Evolutionary conservation across 2,888 invertebrate species (phyloP), one percentile per base, ranked within the genome.

Genomic region (Brachycybe producta): DNA sequence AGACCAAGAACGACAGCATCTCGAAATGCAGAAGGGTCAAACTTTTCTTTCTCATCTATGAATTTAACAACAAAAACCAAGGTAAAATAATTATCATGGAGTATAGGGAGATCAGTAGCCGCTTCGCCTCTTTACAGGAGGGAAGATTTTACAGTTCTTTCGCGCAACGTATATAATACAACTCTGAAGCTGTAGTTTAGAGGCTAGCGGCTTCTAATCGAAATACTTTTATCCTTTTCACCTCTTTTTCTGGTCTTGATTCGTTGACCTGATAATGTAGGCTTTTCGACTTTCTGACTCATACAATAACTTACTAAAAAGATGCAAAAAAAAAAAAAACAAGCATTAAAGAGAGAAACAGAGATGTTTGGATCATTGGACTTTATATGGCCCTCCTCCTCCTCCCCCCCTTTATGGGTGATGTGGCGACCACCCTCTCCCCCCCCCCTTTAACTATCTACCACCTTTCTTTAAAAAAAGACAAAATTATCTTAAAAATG

Each of bases 161-260:
- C 32, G 7, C 17, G 17, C 47, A 24, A 51, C n/a, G 17, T n/a
- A 49, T 47, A 11, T n/a, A n/a, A n/a, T n/a, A n/a, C n/a, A 17
- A 40, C 40, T 13, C 2, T 17, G 21, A 21, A 19, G 19, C n/a
- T n/a, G 17, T 40, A 5, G 5, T 24, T 24, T 17, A 43, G 24
- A 28, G 34, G n/a, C 8, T 5, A 28, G 23, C 15, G 8, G 32
- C 13, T 48, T 28, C 3, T 26, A 39, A 52, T 27, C 36, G 53
- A 73, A n/a, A n/a, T n/a, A n/a, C n/a, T n/a, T n/a, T n/a, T n/a
- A n/a, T n/a, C n/a, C n/a, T n/a, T n/a, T n/a, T 73, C 73, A 90
- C 90, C 90, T 91, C 94, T 91, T 86, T 94, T 94, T 84, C 94
- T 86, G 87, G 94, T 92, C 88, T 94, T 94, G 81, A 94, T 92